Evolutionary conservation across 2,888 invertebrate genomes (phyloP).

Genomic region (Trimorus sp.): DNA sequence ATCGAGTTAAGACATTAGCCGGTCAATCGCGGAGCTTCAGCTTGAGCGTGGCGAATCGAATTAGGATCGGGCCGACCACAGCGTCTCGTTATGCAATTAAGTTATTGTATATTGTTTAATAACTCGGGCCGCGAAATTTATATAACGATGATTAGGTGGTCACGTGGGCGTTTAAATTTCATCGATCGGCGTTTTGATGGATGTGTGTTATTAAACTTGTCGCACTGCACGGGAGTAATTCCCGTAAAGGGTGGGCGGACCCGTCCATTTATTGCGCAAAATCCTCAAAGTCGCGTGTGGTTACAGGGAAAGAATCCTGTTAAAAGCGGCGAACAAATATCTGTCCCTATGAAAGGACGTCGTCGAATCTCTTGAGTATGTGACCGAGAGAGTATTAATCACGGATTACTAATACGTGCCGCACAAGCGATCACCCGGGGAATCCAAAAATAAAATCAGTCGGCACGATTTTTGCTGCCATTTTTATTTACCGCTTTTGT

Average conservation of each 20-base stretch:
- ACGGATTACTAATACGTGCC: conserved; percentile 26
- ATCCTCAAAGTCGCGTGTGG: conserved; percentile 18
- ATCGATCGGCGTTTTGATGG: too few species aligned
- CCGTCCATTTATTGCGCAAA: conserved; percentile 17
- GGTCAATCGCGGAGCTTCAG: conserved; percentile 17
- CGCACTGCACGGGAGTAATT: conserved; percentile 9
- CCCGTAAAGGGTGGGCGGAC: not conserved
- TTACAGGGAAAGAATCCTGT: conserved; percentile 26
- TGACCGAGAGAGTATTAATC: not conserved
- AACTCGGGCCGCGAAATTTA: conserved; percentile 7
- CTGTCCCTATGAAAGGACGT: conserved; percentile 26
- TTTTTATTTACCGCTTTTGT: too few species aligned
- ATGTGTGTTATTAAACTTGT: not conserved
- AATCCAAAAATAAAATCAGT: conserved; percentile 4
- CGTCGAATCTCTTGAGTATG: conserved; percentile 11
- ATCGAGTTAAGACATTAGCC: conserved; percentile 27
- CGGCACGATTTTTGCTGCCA: too few species aligned
- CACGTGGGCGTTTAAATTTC: not conserved
- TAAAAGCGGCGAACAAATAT: conserved; percentile 37
- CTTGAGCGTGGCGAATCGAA: conserved; percentile 15
- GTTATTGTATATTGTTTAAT: conserved; percentile 24
- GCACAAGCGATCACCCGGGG: not conserved
- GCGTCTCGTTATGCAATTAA: conserved; percentile 26
- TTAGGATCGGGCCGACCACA: conserved; percentile 20
- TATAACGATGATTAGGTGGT: conserved; percentile 6